Percentiles rank a stretch among this genome's conserved stretches.
These are phyloP conservation scores for Reticulitermes speratus DNA, from an alignment of 1,140 invertebrate genomes.

Conservation along the genomic window DNA sequence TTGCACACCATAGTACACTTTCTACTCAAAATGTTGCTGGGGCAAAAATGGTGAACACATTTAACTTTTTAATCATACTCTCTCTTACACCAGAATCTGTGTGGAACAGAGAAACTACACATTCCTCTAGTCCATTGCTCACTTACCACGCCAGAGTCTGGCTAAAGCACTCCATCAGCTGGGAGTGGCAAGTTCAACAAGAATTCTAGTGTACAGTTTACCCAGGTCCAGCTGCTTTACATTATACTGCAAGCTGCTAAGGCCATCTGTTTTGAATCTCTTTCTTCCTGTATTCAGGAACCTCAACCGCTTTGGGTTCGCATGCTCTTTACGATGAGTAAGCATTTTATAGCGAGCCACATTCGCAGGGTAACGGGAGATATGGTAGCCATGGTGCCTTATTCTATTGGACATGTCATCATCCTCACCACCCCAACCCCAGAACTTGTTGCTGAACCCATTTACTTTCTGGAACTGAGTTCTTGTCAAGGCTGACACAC, in stretches of 20 bases:
- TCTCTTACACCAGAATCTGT: neutral
- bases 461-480: conserved; percentile 81
- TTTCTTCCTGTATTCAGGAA: conserved; percentile 78
- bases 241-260: conserved; percentile 83
- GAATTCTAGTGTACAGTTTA: conserved; percentile 73
- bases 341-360: conserved; percentile 91
- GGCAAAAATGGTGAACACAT: neutral
- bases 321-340: conserved; percentile 81
- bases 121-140: neutral
- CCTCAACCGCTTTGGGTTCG: conserved; percentile 88
- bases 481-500: conserved; percentile 79
- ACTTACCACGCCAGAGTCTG: conserved; percentile 33
- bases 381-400: conserved; percentile 73
- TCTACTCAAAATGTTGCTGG: neutral
- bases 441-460: conserved; percentile 89
- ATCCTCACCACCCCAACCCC: conserved; percentile 92
- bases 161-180: conserved; percentile 53
- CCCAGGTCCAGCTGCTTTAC: conserved; percentile 65
- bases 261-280: conserved; percentile 79
- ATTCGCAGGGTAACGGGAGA: conserved; percentile 81
- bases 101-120: neutral
- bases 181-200: conserved; percentile 61
- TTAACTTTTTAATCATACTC: neutral
- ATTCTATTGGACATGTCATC: conserved; percentile 89
- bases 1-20: neutral